Base-by-base conservation (phyloP, 2,797 vertebrate species). In the Pelochelys cantorii region DNA sequence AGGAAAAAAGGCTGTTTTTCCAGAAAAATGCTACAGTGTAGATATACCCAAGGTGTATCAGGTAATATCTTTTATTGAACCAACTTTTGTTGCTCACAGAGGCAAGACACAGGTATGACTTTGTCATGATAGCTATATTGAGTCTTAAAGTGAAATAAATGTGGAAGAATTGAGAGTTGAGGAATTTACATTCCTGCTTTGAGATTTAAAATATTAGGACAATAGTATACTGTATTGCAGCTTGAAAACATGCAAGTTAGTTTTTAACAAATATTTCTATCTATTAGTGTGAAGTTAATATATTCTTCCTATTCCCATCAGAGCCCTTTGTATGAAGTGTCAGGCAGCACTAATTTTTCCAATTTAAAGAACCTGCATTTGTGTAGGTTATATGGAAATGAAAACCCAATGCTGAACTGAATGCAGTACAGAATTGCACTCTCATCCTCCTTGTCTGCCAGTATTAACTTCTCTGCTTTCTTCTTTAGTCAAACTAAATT, bases 401-500 rank as follows among this genome's bases (percentile, higher is more conserved):
- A 65, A 34, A 37, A 18, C 18, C 10, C 10, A 71, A 71, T 37
- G 10, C 34, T 37, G 68, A 37, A 71, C 34, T 71, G 34, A 71
- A 37, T 18, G 11, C 68, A 37, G 34, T 22, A 22, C n/a, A 68
- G n/a, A 80, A 92, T 92, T 94, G 91, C 80, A 42, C 22, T 75
- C 42, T 15, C 4, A 48, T 13, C 42, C 0, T 81, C 75, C 42
- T n/a, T 82, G 68, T 75, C n/a, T 86, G 59, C n/a, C 34, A 75
- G 11, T 71, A 77, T 4, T 65, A 87, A 92, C 27, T 71, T 83
- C 74, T 81, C 29, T 83, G 77, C 7, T 82, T 81, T 89, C 31
- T 53, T 85, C 68, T 48, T 90, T 71, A 78, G 65, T 74, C 55
- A 93, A 96, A 92, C 88, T 83, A 93, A 48, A 87, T 62, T 79